These are phyloP conservation scores for Malthinus seriepunctatus DNA, from an alignment of 2,888 invertebrate genomes.

Conservation along the genomic window DNA sequence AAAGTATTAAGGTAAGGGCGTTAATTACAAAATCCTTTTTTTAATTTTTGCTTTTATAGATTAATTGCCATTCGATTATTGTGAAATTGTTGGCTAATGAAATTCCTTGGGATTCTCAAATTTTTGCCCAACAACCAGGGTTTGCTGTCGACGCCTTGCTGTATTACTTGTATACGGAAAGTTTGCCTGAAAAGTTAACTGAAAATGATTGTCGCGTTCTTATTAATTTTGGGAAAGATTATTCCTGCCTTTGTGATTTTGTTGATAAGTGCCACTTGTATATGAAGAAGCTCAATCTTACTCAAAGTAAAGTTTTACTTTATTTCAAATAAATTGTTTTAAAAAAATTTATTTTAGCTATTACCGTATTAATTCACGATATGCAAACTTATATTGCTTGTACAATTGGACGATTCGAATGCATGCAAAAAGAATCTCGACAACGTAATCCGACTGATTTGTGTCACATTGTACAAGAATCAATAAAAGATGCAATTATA, in stretches of 20 bases:
- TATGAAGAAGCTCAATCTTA: constrained; percentile 55
- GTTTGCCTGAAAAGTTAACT: constrained; percentile 62
- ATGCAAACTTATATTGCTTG: constrained; percentile 65
- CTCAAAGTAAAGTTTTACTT: not conserved
- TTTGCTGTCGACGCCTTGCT: constrained; percentile 65
- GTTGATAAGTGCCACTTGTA: constrained; percentile 63
- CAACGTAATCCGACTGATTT: constrained; percentile 61
- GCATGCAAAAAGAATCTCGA: constrained; percentile 45
- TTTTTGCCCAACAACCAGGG: constrained; percentile 61
- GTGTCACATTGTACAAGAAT: constrained; percentile 65
- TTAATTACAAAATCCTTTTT: not conserved
- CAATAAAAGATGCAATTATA: constrained; percentile 64
- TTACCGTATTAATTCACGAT: constrained; percentile 64
- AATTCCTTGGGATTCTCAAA: constrained; percentile 59
- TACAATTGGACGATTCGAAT: constrained; percentile 63
- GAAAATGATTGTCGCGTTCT: constrained; percentile 63
- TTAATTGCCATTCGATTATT: constrained; percentile 57
- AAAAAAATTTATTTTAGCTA: constrained; percentile 58
- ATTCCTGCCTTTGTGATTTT: constrained; percentile 61
- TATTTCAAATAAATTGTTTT: too few relatives aligned
- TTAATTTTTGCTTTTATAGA: not conserved
- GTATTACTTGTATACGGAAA: constrained; percentile 68
- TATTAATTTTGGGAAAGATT: constrained; percentile 57
- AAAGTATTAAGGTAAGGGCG: constrained; percentile 50
- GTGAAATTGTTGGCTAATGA: constrained; percentile 61